These are phyloP conservation scores for Laticauda colubrina DNA, from an alignment of 2,113 vertebrate species.

Conservation along the genomic window DNA sequence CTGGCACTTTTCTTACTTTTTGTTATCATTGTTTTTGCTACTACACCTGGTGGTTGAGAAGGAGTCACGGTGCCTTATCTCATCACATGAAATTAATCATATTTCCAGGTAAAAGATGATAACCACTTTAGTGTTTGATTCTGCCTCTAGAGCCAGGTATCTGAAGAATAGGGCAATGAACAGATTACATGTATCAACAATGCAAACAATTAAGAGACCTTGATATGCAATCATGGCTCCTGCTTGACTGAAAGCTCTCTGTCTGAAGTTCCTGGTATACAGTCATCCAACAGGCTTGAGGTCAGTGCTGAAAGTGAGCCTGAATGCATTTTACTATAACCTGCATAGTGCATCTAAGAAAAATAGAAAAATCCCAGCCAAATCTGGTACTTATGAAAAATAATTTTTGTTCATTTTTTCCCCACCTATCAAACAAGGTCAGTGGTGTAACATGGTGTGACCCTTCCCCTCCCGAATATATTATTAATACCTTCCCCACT, in stretches of 20 bases:
- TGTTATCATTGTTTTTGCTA: neutral
- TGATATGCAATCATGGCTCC: slow-evolving; percentile 16
- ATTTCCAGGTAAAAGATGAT: neutral
- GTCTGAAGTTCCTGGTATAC: slow-evolving; percentile 8
- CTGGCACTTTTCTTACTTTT: neutral
- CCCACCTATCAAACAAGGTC: neutral
- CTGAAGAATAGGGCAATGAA: neutral
- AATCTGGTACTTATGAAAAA: neutral
- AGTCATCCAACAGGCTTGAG: neutral
- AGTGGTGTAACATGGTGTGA: neutral
- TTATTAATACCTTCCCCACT: neutral
- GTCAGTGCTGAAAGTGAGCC: neutral
- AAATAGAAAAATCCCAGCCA: neutral
- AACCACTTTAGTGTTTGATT: neutral
- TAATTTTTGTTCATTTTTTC: neutral
- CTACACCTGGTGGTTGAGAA: neutral
- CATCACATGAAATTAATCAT: neutral
- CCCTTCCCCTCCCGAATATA: neutral
- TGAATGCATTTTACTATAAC: no score
- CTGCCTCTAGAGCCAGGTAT: neutral
- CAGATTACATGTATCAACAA: slow-evolving; percentile 10
- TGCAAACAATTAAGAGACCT: slow-evolving; percentile 17
- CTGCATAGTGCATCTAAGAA: neutral
- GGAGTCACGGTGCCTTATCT: neutral
- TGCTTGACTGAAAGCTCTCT: neutral